These are phyloP conservation scores for Nesogale talazaci DNA, from an alignment of 2,113 vertebrate species.

Conservation along the genomic window DNA sequence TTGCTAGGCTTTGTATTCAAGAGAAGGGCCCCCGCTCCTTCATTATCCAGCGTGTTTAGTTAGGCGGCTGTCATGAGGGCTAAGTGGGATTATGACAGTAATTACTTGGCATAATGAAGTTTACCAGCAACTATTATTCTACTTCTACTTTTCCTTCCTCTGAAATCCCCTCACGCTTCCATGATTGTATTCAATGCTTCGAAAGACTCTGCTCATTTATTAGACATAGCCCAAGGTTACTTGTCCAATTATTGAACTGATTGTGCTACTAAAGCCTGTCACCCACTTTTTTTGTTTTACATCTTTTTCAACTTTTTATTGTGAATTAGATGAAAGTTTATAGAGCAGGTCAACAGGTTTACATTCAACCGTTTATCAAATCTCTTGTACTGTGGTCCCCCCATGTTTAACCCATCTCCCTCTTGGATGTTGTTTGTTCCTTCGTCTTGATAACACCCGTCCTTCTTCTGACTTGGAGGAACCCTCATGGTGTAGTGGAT, in stretches of 20 bases:
- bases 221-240: background rate
- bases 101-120: background rate
- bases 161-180: background rate
- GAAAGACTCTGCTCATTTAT: background rate
- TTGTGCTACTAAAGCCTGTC: background rate
- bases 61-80: background rate
- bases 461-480: too few relatives aligned
- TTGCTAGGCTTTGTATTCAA: background rate
- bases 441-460: too few relatives aligned
- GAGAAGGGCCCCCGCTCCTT: background rate
- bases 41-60: background rate
- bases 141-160: background rate
- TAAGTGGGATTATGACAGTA: background rate
- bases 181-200: background rate
- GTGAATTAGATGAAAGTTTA: too few relatives aligned
- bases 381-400: too few relatives aligned
- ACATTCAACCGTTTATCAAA: too few relatives aligned
- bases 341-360: too few relatives aligned
- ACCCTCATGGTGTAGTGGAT: too few relatives aligned
- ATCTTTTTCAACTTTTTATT: too few relatives aligned
- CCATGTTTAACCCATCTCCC: too few relatives aligned
- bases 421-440: too few relatives aligned
- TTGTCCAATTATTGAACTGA: background rate
- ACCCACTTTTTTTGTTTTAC: too few relatives aligned
- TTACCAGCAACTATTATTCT: background rate